Evolutionary conservation across 2,113 vertebrate genomes (phyloP).

Genomic region (Symphodus melops): DNA sequence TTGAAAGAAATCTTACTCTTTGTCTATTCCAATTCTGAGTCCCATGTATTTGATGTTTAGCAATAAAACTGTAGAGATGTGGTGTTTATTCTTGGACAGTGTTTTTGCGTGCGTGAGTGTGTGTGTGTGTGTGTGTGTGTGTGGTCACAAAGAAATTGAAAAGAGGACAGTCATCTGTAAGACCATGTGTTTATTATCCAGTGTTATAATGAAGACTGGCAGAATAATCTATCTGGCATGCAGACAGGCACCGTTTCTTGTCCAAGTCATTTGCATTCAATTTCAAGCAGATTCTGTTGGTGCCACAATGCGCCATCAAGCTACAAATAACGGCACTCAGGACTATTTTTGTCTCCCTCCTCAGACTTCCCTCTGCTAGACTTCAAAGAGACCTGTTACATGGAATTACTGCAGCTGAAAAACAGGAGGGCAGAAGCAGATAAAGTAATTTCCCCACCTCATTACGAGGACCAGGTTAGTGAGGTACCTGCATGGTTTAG

Average conservation of each 20-base stretch:
- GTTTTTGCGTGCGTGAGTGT: not conserved
- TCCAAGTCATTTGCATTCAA: slow-evolving; percentile 49
- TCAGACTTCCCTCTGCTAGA: slow-evolving; percentile 59
- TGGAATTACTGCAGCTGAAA: slow-evolving; percentile 51
- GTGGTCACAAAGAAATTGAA: slow-evolving; percentile 23
- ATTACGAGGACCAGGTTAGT: slow-evolving; percentile 52
- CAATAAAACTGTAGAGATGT: slow-evolving; percentile 51
- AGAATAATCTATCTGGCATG: slow-evolving; percentile 32
- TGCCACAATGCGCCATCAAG: slow-evolving; percentile 44
- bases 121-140: slow-evolving; percentile 9
- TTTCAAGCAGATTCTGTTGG: slow-evolving; percentile 32
- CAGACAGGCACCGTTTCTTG: slow-evolving; percentile 11
- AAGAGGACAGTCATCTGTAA: slow-evolving; percentile 31
- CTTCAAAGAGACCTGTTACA: slow-evolving; percentile 65
- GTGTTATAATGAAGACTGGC: slow-evolving; percentile 24
- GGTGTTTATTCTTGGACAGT: slow-evolving; percentile 46
- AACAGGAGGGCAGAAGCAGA: slow-evolving; percentile 51
- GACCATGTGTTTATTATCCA: slow-evolving; percentile 43
- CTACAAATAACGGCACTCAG: slow-evolving; percentile 38
- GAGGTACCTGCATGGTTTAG: slow-evolving; percentile 42
- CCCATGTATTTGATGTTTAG: slow-evolving; percentile 29
- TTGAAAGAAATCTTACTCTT: slow-evolving; percentile 45
- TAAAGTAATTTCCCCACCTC: slow-evolving; percentile 57
- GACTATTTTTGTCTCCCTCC: slow-evolving; percentile 49
- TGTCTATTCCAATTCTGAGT: slow-evolving; percentile 41